These are phyloP conservation scores for Anarrhichthys ocellatus DNA, from an alignment of 2,113 vertebrate genomes.

Conservation along the genomic window DNA sequence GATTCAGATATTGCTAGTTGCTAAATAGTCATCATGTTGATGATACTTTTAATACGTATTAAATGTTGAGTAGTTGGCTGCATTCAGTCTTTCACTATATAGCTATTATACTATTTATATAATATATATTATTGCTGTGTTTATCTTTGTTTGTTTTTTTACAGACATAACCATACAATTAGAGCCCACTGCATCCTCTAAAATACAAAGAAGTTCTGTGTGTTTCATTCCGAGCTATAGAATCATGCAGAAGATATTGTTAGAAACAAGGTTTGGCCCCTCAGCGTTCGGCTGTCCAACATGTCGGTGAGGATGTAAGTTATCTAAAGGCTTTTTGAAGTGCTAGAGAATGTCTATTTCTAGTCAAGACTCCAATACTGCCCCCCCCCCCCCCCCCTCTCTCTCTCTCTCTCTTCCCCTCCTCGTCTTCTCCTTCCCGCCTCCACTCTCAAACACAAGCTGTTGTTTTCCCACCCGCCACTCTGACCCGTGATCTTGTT, in stretches of 20 bases:
- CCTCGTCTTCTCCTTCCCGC: background rate
- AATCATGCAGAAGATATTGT: background rate
- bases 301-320: background rate
- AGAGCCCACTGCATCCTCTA: background rate
- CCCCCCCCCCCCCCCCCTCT: background rate
- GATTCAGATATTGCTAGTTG: background rate
- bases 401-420: background rate
- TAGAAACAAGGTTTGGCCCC: background rate
- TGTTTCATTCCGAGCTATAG: background rate
- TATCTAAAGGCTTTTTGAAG: background rate
- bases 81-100: background rate
- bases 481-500: conserved; percentile 16
- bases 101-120: background rate
- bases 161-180: background rate
- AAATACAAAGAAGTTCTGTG: background rate
- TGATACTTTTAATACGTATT: background rate
- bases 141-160: background rate
- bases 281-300: background rate
- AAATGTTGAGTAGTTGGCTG: background rate
- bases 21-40: background rate
- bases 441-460: background rate
- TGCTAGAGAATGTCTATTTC: background rate
- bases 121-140: background rate
- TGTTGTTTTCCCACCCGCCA: conserved; percentile 22
- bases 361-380: background rate